These are phyloP conservation scores for Pristionchus fissidentatus DNA, from an alignment of 2,888 invertebrate genomes.

Conservation along the genomic window DNA sequence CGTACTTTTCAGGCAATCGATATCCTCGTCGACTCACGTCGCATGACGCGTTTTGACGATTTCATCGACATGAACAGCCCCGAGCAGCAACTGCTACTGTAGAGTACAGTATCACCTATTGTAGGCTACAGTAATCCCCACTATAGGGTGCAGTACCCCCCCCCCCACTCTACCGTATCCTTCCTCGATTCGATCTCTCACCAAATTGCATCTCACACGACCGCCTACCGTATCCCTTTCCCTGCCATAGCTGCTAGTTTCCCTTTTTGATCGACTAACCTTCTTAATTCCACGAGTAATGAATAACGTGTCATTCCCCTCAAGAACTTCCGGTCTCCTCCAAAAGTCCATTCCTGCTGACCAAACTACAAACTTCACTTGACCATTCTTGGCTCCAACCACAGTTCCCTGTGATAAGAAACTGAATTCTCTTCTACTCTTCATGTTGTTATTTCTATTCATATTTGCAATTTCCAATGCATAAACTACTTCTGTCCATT, in stretches of 20 bases:
- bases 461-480: no score
- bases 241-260: no score
- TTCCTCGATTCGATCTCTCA: neutral
- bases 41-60: slow-evolving; percentile 24
- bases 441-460: no score
- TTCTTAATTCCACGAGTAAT: no score
- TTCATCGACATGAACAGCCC: neutral
- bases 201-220: neutral
- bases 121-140: neutral
- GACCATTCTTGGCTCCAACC: no score
- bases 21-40: slow-evolving; percentile 1
- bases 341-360: no score
- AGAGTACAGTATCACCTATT: neutral
- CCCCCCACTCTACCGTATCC: neutral
- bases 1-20: slow-evolving; percentile 24
- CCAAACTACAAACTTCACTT: no score
- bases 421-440: no score
- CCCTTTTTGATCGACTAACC: neutral
- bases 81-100: neutral
- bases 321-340: no score
- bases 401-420: no score
- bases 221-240: neutral
- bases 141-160: neutral
- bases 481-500: no score
- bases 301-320: no score